Conservation (phyloP, 2,113 vertebrate genomes). For the Rhinopomastus cyanomelas region DNA sequence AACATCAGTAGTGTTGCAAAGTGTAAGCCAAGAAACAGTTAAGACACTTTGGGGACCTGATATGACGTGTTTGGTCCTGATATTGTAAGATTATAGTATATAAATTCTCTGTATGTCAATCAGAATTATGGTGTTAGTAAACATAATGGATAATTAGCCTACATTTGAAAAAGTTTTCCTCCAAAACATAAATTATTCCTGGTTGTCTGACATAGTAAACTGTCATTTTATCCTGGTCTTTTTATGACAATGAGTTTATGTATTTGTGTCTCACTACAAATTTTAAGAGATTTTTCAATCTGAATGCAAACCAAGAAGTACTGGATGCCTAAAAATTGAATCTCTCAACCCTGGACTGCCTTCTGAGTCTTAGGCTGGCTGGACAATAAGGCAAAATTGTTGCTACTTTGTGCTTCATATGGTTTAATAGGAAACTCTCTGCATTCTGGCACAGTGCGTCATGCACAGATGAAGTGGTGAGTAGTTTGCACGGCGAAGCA, state of each 20-base stretch:
- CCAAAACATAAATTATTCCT: not conserved
- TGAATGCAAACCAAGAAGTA: not conserved
- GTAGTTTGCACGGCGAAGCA: not conserved
- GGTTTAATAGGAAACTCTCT: not conserved
- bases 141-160: not conserved
- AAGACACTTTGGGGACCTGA: not conserved
- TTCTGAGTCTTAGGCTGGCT: not conserved
- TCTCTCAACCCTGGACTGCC: not conserved
- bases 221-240: not conserved
- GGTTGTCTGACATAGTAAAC: not conserved
- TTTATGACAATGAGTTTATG: not conserved
- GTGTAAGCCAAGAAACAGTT: not conserved
- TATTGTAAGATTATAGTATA: not conserved
- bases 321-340: not conserved
- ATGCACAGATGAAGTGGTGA: not conserved
- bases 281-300: not conserved
- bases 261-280: not conserved
- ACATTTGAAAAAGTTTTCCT: not conserved
- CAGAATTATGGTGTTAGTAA: not conserved
- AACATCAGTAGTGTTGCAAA: not conserved
- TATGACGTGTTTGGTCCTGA: not conserved
- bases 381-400: not conserved
- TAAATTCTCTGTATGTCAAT: accelerated
- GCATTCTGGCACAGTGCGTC: not conserved
- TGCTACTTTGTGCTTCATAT: not conserved